These are phyloP conservation scores for Xestia rhomboidea DNA, from an alignment of 2,888 invertebrate species.

Conservation along the genomic window DNA sequence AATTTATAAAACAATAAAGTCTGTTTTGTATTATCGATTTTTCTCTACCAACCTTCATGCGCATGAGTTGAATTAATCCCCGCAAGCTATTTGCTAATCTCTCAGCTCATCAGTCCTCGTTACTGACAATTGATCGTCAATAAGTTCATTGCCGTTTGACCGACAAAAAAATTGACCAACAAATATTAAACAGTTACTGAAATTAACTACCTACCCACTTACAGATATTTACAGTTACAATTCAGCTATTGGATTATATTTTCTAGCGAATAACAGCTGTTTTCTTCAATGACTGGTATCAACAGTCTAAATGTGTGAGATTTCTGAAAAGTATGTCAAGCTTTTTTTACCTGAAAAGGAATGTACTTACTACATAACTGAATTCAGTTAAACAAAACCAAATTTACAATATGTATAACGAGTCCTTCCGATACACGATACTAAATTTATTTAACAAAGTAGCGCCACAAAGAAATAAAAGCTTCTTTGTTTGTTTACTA, in stretches of 20 bases:
- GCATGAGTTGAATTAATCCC: slow-evolving; percentile 39
- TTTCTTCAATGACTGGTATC: neutral
- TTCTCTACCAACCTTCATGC: slow-evolving; percentile 17
- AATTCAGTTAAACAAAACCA: neutral
- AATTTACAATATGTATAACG: neutral
- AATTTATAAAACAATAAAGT: neutral
- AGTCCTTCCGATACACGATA: neutral
- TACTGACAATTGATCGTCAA: slow-evolving; percentile 71
- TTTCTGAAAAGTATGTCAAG: neutral
- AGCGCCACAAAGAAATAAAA: neutral
- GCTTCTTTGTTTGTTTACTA: slow-evolving; percentile 15
- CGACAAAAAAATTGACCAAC: slow-evolving; percentile 60
- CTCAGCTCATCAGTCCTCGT: slow-evolving; percentile 68
- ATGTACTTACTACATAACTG: neutral
- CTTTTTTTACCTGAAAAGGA: neutral
- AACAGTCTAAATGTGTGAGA: neutral
- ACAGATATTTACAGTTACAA: slow-evolving; percentile 25
- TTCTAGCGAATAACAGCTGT: slow-evolving; percentile 22
- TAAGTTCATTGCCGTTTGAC: slow-evolving; percentile 71
- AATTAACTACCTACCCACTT: slow-evolving; percentile 51
- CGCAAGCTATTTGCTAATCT: slow-evolving; percentile 62
- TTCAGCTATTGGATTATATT: neutral
- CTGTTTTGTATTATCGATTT: neutral
- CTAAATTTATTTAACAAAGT: neutral
- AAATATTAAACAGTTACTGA: slow-evolving; percentile 52